Evolutionary conservation across 1,140 invertebrate genomes (phyloP).

Genomic region (Ceratina japonica): DNA sequence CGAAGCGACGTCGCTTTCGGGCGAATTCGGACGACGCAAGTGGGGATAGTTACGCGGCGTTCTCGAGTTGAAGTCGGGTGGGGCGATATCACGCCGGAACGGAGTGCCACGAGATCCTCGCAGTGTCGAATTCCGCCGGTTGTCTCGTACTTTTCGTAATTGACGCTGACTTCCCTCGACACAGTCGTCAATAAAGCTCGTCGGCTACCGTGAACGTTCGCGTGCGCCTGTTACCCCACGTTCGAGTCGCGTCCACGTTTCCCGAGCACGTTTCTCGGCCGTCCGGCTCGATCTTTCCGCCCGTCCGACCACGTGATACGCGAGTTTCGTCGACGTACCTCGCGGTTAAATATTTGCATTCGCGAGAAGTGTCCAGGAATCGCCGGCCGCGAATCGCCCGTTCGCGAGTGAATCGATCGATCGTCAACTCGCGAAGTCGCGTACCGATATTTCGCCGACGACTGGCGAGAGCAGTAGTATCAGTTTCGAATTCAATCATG

Average conservation of each 20-base stretch:
- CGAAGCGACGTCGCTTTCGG: conserved; percentile 39
- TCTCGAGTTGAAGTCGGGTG: conserved; percentile 50
- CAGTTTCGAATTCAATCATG: conserved; percentile 24
- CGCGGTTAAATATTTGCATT: too few relatives aligned
- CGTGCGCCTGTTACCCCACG: not conserved
- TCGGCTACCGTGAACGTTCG: not conserved
- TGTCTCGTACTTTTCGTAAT: conserved; percentile 46
- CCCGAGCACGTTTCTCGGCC: not conserved
- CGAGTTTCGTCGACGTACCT: not conserved
- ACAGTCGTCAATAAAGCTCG: not conserved
- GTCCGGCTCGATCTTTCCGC: not conserved
- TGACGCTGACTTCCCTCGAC: not conserved
- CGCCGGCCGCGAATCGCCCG: not conserved
- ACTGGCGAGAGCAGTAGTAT: not conserved
- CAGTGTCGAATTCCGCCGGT: conserved; percentile 60
- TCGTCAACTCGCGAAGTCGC: not conserved
- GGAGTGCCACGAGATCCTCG: conserved; percentile 48
- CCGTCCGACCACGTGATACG: conserved; percentile 16
- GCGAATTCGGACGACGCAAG: conserved; percentile 51
- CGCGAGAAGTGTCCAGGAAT: too few relatives aligned
- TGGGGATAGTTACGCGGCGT: conserved; percentile 42
- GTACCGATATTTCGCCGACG: not conserved
- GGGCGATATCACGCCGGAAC: conserved; percentile 52
- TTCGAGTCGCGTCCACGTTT: not conserved
- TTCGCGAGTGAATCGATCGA: conserved; percentile 37